Evolutionary conservation across 2,113 vertebrate species (phyloP).

Genomic region (Synodontis membranacea): DNA sequence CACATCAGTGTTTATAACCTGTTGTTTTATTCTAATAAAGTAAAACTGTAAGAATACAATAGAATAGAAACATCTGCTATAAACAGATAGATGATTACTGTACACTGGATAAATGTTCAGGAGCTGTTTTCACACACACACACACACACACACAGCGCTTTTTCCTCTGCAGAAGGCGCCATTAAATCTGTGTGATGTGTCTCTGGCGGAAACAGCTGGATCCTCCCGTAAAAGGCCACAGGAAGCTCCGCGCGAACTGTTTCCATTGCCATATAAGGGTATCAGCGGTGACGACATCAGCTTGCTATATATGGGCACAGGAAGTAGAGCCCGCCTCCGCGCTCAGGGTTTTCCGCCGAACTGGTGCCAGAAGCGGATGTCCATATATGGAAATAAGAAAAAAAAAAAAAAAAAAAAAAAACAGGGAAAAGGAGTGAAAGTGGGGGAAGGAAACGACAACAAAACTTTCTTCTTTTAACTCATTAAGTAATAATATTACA

Average conservation of each 20-base stretch:
- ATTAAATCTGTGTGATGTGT: constrained; percentile 2
- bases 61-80: neutral
- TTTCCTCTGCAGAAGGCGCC: neutral
- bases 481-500: too few species aligned
- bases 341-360: constrained; percentile 54
- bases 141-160: neutral
- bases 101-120: neutral
- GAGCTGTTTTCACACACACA: neutral
- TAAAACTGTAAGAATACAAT: neutral
- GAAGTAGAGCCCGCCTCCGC: constrained; percentile 50
- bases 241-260: constrained; percentile 41
- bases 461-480: neutral
- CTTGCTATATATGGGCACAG: constrained; percentile 55
- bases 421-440: neutral
- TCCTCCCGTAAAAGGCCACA: constrained; percentile 42
- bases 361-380: constrained; percentile 45
- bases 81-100: neutral
- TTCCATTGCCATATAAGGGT: constrained; percentile 47
- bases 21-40: neutral
- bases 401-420: neutral
- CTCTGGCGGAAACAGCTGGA: constrained; percentile 46
- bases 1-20: neutral
- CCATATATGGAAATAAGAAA: constrained; percentile 56
- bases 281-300: constrained; percentile 40
- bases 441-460: neutral